These are phyloP conservation scores for Craterocephalus amniculus DNA, from an alignment of 2,797 vertebrate species.

Conservation along the genomic window DNA sequence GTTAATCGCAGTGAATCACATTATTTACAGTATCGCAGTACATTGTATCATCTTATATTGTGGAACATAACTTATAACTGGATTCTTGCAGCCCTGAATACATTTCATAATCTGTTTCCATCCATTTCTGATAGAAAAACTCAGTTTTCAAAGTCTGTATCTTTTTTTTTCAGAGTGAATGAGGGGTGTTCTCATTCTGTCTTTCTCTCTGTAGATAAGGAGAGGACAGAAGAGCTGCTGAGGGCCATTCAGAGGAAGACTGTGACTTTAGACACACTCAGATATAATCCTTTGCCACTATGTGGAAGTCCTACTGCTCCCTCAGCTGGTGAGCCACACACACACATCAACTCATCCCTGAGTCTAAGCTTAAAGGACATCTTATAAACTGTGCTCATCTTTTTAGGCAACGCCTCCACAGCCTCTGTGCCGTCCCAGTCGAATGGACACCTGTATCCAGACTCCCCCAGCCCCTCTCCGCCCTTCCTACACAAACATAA, in stretches of 20 bases:
- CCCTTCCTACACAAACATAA: constrained; percentile 73
- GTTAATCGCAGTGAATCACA: too few relatives aligned
- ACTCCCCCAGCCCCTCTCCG: constrained; percentile 79
- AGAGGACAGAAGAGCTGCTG: constrained; percentile 85
- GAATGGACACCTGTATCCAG: constrained; percentile 68
- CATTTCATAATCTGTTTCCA: constrained; percentile 33
- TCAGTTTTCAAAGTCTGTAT: constrained; percentile 27
- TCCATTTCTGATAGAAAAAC: constrained; percentile 10
- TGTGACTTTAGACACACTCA: constrained; percentile 80
- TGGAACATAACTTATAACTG: neutral
- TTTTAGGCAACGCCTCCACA: constrained; percentile 61
- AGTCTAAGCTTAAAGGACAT: neutral
- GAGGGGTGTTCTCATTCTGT: constrained; percentile 62
- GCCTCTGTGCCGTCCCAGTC: constrained; percentile 44
- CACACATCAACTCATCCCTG: neutral
- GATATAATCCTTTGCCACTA: constrained; percentile 79
- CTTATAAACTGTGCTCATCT: constrained; percentile 22
- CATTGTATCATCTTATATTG: too few relatives aligned
- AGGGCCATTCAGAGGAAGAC: constrained; percentile 90
- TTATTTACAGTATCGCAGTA: too few relatives aligned
- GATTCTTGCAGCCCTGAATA: constrained; percentile 12
- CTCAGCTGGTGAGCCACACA: constrained; percentile 77
- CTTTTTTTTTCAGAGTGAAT: constrained; percentile 35
- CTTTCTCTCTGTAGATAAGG: constrained; percentile 68
- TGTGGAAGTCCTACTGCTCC: constrained; percentile 79